Evolutionary conservation across 2,888 invertebrate genomes (phyloP).

Genomic region (Caenorhabditis sinica): DNA sequence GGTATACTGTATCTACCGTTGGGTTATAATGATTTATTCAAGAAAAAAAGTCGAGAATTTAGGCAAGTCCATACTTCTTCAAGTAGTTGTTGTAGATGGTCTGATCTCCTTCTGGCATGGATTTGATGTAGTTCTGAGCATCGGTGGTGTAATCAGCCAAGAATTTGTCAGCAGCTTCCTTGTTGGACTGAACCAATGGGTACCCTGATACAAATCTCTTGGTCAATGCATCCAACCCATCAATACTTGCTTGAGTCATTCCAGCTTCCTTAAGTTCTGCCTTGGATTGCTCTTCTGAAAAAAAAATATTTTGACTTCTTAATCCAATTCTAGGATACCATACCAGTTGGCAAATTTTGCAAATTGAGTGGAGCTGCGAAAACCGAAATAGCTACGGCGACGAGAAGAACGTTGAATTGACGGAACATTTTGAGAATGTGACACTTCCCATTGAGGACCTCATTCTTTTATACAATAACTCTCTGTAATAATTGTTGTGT

Average conservation of each 20-base stretch:
- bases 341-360: constrained; percentile 16
- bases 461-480: background rate
- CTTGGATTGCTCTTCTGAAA: constrained; percentile 30
- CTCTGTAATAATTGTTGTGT: background rate
- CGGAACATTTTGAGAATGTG: constrained; percentile 11
- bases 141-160: constrained; percentile 22
- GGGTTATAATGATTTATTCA: background rate
- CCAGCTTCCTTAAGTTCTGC: constrained; percentile 28
- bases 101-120: constrained; percentile 30
- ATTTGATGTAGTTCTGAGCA: constrained; percentile 27
- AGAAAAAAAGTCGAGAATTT: background rate
- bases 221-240: constrained; percentile 18
- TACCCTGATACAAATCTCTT: constrained; percentile 1
- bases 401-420: background rate
- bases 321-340: no score
- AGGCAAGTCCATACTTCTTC: constrained; percentile 42
- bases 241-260: constrained; percentile 38
- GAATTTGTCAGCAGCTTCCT: constrained; percentile 20
- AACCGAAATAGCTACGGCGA: background rate
- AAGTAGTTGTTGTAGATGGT: constrained; percentile 17
- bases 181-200: constrained; percentile 20
- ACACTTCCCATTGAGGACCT: background rate
- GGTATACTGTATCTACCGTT: no score
- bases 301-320: background rate
- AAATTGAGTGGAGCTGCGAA: background rate